These are phyloP conservation scores for Addax nasomaculatus DNA, from an alignment of 2,113 vertebrate genomes.

Conservation along the genomic window DNA sequence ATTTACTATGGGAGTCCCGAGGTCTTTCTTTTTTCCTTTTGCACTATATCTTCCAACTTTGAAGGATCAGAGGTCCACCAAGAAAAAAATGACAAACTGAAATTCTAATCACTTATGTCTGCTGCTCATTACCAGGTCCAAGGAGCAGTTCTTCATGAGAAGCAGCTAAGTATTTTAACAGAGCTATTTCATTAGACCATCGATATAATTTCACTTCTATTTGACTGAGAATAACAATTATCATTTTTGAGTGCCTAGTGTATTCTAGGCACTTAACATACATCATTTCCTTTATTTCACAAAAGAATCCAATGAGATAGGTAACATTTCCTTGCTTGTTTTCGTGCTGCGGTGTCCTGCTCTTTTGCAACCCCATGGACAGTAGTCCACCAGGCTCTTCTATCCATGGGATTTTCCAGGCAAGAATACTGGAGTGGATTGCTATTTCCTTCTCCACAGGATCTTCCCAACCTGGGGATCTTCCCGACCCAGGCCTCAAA, in stretches of 20 bases:
- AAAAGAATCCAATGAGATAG: not conserved
- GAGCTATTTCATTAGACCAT: not conserved
- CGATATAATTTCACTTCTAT: not conserved
- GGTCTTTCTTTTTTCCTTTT: not conserved
- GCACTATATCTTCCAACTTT: not conserved
- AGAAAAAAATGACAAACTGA: not conserved
- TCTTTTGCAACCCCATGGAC: not conserved
- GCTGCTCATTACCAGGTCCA: not conserved
- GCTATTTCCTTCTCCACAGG: not conserved
- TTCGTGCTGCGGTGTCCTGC: fast-evolving
- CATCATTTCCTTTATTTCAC: not conserved
- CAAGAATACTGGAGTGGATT: not conserved
- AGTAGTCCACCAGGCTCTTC: not conserved
- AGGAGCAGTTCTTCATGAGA: not conserved
- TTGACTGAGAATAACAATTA: not conserved
- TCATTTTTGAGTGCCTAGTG: not conserved
- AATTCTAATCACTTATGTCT: not conserved
- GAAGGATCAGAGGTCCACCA: not conserved
- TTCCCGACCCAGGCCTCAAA: not conserved
- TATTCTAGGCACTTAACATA: not conserved
- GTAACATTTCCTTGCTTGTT: not conserved
- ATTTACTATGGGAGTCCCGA: not conserved
- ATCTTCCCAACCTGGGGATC: not conserved
- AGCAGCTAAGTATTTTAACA: not conserved
- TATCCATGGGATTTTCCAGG: not conserved